phyloP scores from a whole-genome alignment of 2,797 vertebrate genomes.

The Characodon lateralis region DNA sequence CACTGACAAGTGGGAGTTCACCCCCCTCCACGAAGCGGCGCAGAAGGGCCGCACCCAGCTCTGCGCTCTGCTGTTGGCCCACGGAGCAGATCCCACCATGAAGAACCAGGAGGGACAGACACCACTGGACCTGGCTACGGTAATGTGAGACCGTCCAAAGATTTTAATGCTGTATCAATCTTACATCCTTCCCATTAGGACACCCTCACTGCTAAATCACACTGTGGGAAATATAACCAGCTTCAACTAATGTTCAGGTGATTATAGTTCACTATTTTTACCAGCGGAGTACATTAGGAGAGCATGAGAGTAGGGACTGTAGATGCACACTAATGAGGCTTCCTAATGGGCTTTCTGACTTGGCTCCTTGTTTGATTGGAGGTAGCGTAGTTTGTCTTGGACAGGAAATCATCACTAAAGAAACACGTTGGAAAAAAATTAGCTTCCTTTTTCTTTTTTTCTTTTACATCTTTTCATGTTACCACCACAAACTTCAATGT shows the following conservation, averaged over 20 bases:
- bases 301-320: neutral
- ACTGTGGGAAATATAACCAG: neutral
- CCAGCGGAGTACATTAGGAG: neutral
- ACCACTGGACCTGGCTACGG: constrained; percentile 83
- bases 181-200: constrained; percentile 2
- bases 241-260: constrained; percentile 3
- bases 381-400: neutral
- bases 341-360: constrained; percentile 23
- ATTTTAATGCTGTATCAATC: neutral
- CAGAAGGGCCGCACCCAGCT: constrained; percentile 81
- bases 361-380: constrained; percentile 7
- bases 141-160: constrained; percentile 36
- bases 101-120: constrained; percentile 88
- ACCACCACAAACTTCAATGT: too few relatives aligned
- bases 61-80: constrained; percentile 80
- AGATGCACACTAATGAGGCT: constrained; percentile 24
- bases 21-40: constrained; percentile 80
- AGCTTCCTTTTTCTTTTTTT: neutral
- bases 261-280: constrained; percentile 14
- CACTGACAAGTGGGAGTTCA: constrained; percentile 84
- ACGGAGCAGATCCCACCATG: constrained; percentile 86
- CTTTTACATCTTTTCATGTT: neutral
- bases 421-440: neutral
- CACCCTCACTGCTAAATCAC: neutral
- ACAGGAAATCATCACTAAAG: constrained; percentile 1